phyloP scores from a whole-genome alignment of 2,888 invertebrate genomes.

The Limenitis camilla region DNA sequence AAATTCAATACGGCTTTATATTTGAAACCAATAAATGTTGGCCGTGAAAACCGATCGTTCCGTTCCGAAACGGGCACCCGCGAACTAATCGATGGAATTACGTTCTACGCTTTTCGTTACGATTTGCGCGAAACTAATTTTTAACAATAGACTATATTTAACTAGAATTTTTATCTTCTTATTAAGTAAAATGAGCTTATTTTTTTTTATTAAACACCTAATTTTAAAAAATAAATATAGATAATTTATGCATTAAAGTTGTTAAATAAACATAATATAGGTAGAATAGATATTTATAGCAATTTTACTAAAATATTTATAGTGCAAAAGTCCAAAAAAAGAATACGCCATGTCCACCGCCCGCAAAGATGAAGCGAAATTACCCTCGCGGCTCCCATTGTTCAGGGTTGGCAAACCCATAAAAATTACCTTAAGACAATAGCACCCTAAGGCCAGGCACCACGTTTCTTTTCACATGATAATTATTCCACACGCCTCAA shows the following conservation, averaged over 20 bases:
- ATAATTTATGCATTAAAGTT: no score
- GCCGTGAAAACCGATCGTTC: constrained; percentile 22
- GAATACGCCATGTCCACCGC: constrained; percentile 22
- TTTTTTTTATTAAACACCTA: neutral
- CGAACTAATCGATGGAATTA: constrained; percentile 9
- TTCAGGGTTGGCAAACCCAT: constrained; percentile 67
- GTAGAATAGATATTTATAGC: no score
- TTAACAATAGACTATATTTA: constrained; percentile 1
- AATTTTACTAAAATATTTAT: neutral
- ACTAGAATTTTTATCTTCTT: neutral
- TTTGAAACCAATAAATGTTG: constrained; percentile 43
- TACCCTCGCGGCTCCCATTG: constrained; percentile 56
- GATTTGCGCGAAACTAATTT: constrained; percentile 8
- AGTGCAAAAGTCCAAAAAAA: constrained; percentile 4
- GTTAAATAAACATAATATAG: no score
- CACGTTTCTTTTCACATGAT: constrained; percentile 60
- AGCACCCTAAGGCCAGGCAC: constrained; percentile 66
- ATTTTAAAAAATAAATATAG: no score
- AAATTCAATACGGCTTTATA: constrained; percentile 44
- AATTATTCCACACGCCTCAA: constrained; percentile 43
- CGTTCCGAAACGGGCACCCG: constrained; percentile 8
- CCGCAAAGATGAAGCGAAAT: constrained; percentile 32
- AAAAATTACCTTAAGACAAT: constrained; percentile 71
- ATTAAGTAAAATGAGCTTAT: neutral
- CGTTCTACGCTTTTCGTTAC: constrained; percentile 9